phyloP scores from a whole-genome alignment of 2,888 invertebrate species.

The Meiosimyza platycephala region DNA sequence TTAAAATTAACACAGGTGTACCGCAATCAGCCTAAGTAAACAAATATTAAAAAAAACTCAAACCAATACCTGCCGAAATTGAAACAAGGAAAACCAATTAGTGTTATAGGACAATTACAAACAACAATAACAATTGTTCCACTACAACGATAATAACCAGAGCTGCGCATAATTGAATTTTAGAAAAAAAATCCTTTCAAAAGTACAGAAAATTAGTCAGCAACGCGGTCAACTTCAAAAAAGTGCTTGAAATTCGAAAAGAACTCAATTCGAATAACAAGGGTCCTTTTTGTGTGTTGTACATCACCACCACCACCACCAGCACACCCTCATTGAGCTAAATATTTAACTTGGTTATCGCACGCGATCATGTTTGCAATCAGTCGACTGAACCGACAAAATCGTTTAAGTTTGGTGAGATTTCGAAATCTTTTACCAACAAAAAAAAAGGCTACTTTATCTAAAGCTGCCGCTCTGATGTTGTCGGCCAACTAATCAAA shows the following conservation, averaged over 20 bases:
- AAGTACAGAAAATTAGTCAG: slow-evolving; percentile 8
- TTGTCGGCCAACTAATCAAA: slow-evolving; percentile 3
- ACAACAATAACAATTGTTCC: neutral
- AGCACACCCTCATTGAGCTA: neutral
- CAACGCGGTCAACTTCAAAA: slow-evolving; percentile 23
- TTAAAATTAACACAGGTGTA: slow-evolving; percentile 15
- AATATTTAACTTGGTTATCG: slow-evolving; percentile 33
- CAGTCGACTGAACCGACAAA: slow-evolving; percentile 4
- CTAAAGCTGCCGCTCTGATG: too few relatives aligned
- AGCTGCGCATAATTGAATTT: neutral
- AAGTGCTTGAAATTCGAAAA: neutral
- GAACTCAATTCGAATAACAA: slow-evolving; percentile 19
- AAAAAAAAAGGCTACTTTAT: too few relatives aligned
- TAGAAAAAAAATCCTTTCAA: neutral
- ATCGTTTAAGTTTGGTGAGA: slow-evolving; percentile 20
- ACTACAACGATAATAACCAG: slow-evolving; percentile 3
- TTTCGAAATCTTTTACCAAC: neutral
- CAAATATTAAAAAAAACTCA: neutral
- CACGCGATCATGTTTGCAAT: slow-evolving; percentile 22
- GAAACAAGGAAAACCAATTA: slow-evolving; percentile 22
- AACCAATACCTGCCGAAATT: neutral
- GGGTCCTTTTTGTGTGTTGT: neutral
- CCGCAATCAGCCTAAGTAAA: slow-evolving; percentile 1
- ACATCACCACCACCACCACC: neutral
- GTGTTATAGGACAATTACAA: slow-evolving; percentile 19